Percentiles rank a stretch among this genome's conserved stretches.
phyloP scores from a whole-genome alignment of 2,888 invertebrate species.

The Theretra japonica region DNA sequence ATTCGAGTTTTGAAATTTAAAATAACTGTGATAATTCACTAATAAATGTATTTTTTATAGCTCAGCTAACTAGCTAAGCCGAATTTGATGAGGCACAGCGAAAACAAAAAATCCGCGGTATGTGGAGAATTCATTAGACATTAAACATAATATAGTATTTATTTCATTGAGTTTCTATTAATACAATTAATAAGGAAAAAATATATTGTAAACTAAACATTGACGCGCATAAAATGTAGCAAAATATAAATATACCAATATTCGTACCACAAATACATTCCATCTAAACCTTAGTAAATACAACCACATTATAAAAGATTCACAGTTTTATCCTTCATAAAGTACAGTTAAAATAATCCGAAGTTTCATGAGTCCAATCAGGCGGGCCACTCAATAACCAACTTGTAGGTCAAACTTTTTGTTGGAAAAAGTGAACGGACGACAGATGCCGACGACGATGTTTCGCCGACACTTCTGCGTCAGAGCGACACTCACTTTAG shows the following conservation, averaged over 20 bases:
- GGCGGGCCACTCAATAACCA: constrained; percentile 46
- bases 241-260: not conserved
- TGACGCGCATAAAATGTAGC: too few relatives aligned
- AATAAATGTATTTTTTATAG: not conserved
- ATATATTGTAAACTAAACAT: too few relatives aligned
- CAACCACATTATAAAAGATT: not conserved
- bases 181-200: too few relatives aligned
- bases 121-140: too few relatives aligned
- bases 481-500: constrained; percentile 41
- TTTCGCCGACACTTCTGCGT: constrained; percentile 54
- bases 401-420: constrained; percentile 62
- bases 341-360: constrained; percentile 20
- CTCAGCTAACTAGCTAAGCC: too few relatives aligned
- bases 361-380: constrained; percentile 23
- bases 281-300: not conserved
- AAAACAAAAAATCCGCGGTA: too few relatives aligned
- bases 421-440: constrained; percentile 42
- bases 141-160: too few relatives aligned
- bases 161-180: too few relatives aligned
- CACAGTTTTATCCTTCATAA: constrained; percentile 1
- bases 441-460: constrained; percentile 37
- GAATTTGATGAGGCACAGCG: too few relatives aligned
- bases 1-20: not conserved
- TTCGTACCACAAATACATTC: not conserved
- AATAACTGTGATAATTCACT: not conserved